These are phyloP conservation scores for Metacarcinus magister DNA, from an alignment of 2,888 invertebrate species.

Conservation along the genomic window DNA sequence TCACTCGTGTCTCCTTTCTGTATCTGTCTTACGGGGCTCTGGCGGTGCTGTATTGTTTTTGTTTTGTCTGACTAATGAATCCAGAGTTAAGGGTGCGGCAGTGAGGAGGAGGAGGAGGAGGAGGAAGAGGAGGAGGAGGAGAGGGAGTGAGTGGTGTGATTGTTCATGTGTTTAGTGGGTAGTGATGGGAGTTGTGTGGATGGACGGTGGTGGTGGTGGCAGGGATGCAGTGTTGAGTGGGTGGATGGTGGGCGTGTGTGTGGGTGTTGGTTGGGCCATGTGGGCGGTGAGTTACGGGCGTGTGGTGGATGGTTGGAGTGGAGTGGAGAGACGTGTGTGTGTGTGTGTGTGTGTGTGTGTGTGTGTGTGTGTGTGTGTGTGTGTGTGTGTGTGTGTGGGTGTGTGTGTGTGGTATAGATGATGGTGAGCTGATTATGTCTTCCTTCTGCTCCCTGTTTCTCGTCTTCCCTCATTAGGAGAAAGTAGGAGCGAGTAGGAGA, in stretches of 20 bases:
- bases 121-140: background rate
- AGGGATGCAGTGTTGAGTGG: background rate
- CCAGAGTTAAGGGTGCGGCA: background rate
- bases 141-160: background rate
- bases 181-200: background rate
- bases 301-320: background rate
- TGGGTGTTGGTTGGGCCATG: background rate
- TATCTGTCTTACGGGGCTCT: background rate
- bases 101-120: background rate
- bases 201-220: background rate
- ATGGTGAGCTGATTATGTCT: background rate
- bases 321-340: background rate
- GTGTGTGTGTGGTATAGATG: background rate
- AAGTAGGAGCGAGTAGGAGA: background rate
- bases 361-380: background rate
- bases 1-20: background rate
- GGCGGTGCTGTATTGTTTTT: background rate
- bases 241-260: background rate
- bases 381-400: background rate
- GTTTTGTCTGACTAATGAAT: background rate
- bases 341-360: background rate
- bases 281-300: background rate
- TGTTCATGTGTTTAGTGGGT: background rate
- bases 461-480: constrained; percentile 1
- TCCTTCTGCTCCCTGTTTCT: background rate